phyloP scores from a whole-genome alignment of 1,140 invertebrate genomes.

The Zaprionus taronus region DNA sequence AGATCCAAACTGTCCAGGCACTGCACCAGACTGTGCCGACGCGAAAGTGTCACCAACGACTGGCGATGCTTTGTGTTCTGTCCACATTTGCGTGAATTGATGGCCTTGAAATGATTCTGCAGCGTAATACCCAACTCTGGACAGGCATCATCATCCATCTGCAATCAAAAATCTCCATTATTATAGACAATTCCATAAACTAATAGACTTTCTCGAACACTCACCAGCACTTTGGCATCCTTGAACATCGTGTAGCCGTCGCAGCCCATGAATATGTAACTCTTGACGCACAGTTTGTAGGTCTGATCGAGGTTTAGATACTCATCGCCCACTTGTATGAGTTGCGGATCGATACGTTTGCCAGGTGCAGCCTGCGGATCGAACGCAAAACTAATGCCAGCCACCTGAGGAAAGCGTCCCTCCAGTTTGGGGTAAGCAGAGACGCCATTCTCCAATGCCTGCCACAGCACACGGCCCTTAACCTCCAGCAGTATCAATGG shows the following conservation, averaged over 20 bases:
- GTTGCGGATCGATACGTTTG: conserved; percentile 88
- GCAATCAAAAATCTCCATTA: conserved; percentile 13
- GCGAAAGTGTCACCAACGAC: conserved; percentile 91
- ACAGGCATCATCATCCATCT: conserved; percentile 93
- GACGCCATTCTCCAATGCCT: conserved; percentile 91
- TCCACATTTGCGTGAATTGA: conserved; percentile 90
- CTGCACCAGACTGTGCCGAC: conserved; percentile 91
- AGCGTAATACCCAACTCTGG: conserved; percentile 92
- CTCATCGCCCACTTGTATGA: conserved; percentile 93
- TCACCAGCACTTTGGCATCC: conserved; percentile 88
- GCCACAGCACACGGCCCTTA: conserved; percentile 88
- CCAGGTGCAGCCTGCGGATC: conserved; percentile 90
- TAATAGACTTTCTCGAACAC: conserved; percentile 47
- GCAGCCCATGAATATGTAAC: conserved; percentile 91
- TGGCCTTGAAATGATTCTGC: conserved; percentile 95
- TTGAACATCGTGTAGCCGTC: conserved; percentile 94
- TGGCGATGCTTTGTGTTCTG: conserved; percentile 92
- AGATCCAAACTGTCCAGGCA: conserved; percentile 89
- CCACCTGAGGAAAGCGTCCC: conserved; percentile 91
- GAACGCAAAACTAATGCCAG: conserved; percentile 93
- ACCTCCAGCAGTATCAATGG: conserved; percentile 90
- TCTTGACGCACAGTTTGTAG: conserved; percentile 93
- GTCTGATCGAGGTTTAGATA: conserved; percentile 89
- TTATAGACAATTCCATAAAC: background rate
- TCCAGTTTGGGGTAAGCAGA: conserved; percentile 92